These are phyloP conservation scores for Tipula confusa DNA, from an alignment of 2,888 invertebrate species.

Conservation along the genomic window DNA sequence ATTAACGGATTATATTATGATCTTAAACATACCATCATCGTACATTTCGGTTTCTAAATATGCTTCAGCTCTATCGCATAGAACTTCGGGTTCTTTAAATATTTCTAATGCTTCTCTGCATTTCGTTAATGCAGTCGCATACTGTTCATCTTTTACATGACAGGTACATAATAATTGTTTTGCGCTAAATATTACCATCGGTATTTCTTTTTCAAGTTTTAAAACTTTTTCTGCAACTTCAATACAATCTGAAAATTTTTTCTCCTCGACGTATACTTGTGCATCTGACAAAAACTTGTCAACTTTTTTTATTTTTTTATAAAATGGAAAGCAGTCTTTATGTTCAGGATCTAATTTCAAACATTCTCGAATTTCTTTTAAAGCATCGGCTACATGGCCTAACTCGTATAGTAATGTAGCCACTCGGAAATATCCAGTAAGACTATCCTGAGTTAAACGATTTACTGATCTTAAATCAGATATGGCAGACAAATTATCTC, in stretches of 20 bases:
- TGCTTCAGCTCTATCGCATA: constrained; percentile 91
- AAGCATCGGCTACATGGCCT: constrained; percentile 85
- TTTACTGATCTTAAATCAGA: constrained; percentile 86
- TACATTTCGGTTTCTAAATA: constrained; percentile 84
- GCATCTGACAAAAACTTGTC: constrained; percentile 71
- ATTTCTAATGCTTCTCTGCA: constrained; percentile 78
- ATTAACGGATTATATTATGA: background rate
- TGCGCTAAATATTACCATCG: constrained; percentile 69
- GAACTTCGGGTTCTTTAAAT: constrained; percentile 67
- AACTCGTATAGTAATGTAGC: constrained; percentile 80
- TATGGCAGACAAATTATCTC: constrained; percentile 81
- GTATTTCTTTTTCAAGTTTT: constrained; percentile 64
- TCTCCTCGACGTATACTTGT: constrained; percentile 57
- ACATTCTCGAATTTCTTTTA: constrained; percentile 94
- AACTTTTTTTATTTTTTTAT: constrained; percentile 93
- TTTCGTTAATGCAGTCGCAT: constrained; percentile 64
- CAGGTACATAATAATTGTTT: constrained; percentile 79
- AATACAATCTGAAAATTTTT: constrained; percentile 66
- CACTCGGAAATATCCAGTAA: constrained; percentile 65
- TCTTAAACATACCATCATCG: constrained; percentile 65
- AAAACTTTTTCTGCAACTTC: constrained; percentile 62
- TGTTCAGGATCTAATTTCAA: constrained; percentile 96
- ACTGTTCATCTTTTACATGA: constrained; percentile 63
- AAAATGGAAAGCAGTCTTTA: constrained; percentile 90
- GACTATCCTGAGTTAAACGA: constrained; percentile 87